Conservation (phyloP, 2,113 vertebrate species). For the Halcyon senegalensis region DNA sequence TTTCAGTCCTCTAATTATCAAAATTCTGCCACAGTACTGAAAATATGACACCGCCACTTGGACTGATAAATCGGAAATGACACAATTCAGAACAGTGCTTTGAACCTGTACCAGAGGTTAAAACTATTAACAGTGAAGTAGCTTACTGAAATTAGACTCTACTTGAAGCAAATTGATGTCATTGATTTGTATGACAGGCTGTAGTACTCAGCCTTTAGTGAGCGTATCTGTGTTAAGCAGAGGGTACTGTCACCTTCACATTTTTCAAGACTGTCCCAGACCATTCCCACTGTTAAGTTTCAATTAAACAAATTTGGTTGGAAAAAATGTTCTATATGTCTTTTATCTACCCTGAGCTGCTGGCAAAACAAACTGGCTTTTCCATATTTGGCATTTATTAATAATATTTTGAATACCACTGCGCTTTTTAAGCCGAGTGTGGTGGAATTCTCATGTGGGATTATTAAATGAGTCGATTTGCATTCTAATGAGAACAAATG, state of each 20-base stretch:
- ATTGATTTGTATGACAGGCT: slow-evolving; percentile 74
- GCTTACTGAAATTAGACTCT: slow-evolving; percentile 67
- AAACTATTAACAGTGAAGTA: slow-evolving; percentile 72
- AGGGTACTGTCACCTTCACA: slow-evolving; percentile 71
- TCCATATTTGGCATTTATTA: slow-evolving; percentile 82
- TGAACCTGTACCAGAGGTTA: slow-evolving; percentile 67
- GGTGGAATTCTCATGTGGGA: slow-evolving; percentile 87
- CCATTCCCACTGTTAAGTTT: slow-evolving; percentile 82
- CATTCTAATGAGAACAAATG: slow-evolving; percentile 92
- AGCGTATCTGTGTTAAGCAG: slow-evolving; percentile 44
- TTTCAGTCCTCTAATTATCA: slow-evolving; percentile 12
- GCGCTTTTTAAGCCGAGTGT: slow-evolving; percentile 82
- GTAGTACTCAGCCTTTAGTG: slow-evolving; percentile 30
- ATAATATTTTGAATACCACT: slow-evolving; percentile 87
- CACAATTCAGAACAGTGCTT: slow-evolving; percentile 47
- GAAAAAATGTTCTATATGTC: slow-evolving; percentile 71
- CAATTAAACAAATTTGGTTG: slow-evolving; percentile 81
- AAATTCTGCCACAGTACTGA: slow-evolving; percentile 17
- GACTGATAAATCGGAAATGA: slow-evolving; percentile 48
- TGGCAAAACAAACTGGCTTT: slow-evolving; percentile 76
- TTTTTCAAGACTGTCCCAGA: slow-evolving; percentile 67
- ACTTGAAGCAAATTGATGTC: slow-evolving; percentile 68
- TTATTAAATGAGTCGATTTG: slow-evolving; percentile 89
- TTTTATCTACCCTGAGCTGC: slow-evolving; percentile 75
- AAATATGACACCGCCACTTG: slow-evolving; percentile 30